Base-by-base conservation (phyloP, 2,888 invertebrate genomes). In the Schrankia costaestrigalis region DNA sequence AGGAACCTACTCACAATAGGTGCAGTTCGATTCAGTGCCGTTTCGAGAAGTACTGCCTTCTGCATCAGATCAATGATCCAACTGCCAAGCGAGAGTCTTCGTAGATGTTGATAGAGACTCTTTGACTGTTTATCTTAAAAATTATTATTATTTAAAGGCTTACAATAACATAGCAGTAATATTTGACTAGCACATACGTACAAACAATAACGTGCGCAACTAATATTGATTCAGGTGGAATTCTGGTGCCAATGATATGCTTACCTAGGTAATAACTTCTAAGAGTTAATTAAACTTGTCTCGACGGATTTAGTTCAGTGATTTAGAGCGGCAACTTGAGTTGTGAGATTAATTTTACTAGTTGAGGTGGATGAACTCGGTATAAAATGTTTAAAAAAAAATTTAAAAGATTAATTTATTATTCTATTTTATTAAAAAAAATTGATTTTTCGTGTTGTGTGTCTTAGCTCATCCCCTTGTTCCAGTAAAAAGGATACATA, bases 281-380 rank as follows among this genome's bases (percentile, higher is more conserved):
- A 54, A 50, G 64, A 68, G 68, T 71, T 53, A 71, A 76, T 76
- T 78, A 73, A 80, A 78, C 67, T 78, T 73, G 70, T 66, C 70
- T 65, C 60, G 41, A 35, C 49, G 63, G 70, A 56, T 63, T 65
- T 64, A 61, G 53, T 66, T 60, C 46, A 51, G 67, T 73, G 72
- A 76, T 78, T 76, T 76, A 78, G 58, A 53, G 52, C 56, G 49
- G 55, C 55, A 49, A 54, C 51, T 48, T 37, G 37, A 63, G 63
- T 63, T 70, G 50, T 46, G 52, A 62, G 68, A 70, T 72, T 75
- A 72, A 74, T 71, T 68, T 69, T 53, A 60, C 58, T 55, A 48
- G 58, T 60, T 63, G 35, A 30, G 30, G 41, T n/a, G 19, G 24
- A 54, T 52, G 41, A 17, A 10, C 11, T 26, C 5, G 11, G n/a